Evolutionary conservation across 2,888 invertebrate species (phyloP), one percentile per base, ranked within the genome.

Genomic region (Drosophila colorata): DNA sequence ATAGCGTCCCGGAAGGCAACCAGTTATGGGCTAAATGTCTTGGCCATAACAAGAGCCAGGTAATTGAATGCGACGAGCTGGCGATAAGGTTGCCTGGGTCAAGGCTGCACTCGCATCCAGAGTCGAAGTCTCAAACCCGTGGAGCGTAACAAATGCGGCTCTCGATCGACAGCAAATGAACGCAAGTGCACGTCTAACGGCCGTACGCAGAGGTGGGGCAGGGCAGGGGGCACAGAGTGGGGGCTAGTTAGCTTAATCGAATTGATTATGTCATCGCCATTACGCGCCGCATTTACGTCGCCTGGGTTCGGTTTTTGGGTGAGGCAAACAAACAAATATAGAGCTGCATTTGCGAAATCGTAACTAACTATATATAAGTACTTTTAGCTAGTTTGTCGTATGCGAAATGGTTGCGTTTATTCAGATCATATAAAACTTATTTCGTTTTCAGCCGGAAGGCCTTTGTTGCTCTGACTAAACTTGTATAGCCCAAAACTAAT

Each of bases 91-190:
- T 64, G 75, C 58, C 44, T 66, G 74, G 52, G 72, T 78, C 65
- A 78, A 78, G 78, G 78, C 55, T 74, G 51, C 35, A 20, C 13
- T n/a, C 44, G 52, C 37, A 44, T 58, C 37, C 25, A 31, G 18
- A 51, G 41, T 9, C 28, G 9, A 9, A 28, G 28, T 28, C 28
- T 28, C 9, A 9, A 9, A 66, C 35, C 59, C 84, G 53, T 68
- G 53, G 63, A 73, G 74, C 74, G 77, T 86, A 73, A 67, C 86
- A 73, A 76, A 65, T 64, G 60, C 48, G 41, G 48, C 23, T 58
- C 53, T 69, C 37, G 28, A 66, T 44, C 14, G 51, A 65, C 53
- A 59, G 28, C 37, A 23, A 35, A 44, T 44, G 40, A 33, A 9
- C 49, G 49, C 56, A 63, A 58, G 53, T 59, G 65, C 65, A 43